Conservation (phyloP, 2,888 invertebrate genomes). For the Napeogenes inachia region DNA sequence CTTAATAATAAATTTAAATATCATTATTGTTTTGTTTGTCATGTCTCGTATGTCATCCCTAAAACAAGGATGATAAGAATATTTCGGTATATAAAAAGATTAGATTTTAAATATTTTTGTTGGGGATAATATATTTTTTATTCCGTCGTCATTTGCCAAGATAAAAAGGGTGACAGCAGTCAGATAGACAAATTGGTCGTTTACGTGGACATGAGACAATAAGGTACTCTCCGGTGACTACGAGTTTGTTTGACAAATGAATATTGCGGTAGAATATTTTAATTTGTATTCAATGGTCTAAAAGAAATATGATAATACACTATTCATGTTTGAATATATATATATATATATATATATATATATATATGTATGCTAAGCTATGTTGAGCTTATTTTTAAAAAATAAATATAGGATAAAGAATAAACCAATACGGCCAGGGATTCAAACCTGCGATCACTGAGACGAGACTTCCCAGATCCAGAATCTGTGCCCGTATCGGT, state of each 20-base stretch:
- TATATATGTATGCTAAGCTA: too few relatives aligned
- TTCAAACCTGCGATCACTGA: too few relatives aligned
- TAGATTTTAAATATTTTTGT: slow-evolving; percentile 2
- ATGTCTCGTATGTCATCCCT: not conserved
- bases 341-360: too few relatives aligned
- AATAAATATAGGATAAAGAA: too few relatives aligned
- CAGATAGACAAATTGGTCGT: slow-evolving; percentile 56
- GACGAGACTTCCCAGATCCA: too few relatives aligned
- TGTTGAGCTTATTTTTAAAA: too few relatives aligned
- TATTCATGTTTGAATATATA: too few relatives aligned
- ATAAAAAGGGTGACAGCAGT: slow-evolving; percentile 54
- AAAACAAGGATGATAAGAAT: not conserved
- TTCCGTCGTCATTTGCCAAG: slow-evolving; percentile 45
- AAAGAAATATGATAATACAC: too few relatives aligned
- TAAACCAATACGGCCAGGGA: too few relatives aligned
- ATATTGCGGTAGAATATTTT: not conserved
- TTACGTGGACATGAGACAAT: slow-evolving; percentile 55
- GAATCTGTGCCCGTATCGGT: too few relatives aligned
- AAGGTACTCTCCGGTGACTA: slow-evolving; percentile 32
- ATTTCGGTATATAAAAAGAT: not conserved
- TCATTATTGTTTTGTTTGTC: too few relatives aligned
- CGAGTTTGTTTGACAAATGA: slow-evolving; percentile 1
- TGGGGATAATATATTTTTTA: not conserved
- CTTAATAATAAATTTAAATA: too few relatives aligned
- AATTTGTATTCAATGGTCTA: not conserved